Evolutionary conservation across 2,888 invertebrate species (phyloP).

Genomic region (Melieria crassipennis): DNA sequence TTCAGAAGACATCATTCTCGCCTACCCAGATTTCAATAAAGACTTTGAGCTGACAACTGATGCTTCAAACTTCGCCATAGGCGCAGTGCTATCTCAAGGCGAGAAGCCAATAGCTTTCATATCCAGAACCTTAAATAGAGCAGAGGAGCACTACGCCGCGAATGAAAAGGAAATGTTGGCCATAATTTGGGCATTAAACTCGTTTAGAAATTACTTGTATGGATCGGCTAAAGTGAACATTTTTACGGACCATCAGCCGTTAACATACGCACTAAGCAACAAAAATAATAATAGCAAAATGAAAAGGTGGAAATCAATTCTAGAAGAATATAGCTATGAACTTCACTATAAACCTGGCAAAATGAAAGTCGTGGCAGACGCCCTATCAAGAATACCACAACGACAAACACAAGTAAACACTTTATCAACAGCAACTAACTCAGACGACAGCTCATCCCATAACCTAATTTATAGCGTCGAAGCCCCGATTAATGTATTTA

Average conservation of each 20-base stretch:
- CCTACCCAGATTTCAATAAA: no score
- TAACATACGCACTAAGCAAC: conserved; percentile 25
- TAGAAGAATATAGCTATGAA: conserved; percentile 40
- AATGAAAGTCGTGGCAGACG: conserved; percentile 29
- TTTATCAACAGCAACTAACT: conserved; percentile 9
- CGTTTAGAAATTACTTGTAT: conserved; percentile 28
- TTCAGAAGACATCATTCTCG: no score
- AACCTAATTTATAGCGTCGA: conserved; percentile 14
- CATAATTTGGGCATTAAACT: conserved; percentile 9
- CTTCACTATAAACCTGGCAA: conserved; percentile 35
- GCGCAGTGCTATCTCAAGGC: no score
- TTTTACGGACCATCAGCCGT: conserved; percentile 26
- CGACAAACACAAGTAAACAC: conserved; percentile 18
- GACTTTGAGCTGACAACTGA: no score
- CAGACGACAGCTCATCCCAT: conserved; percentile 2
- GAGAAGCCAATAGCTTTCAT: no score
- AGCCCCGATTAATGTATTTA: not conserved
- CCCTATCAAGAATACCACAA: conserved; percentile 23
- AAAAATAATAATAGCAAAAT: conserved; percentile 32
- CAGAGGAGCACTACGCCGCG: conserved; percentile 34
- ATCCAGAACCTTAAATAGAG: conserved; percentile 18
- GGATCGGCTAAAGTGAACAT: conserved; percentile 24
- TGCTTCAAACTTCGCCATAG: no score
- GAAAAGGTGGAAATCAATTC: conserved; percentile 35
- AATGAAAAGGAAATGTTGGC: conserved; percentile 35